phyloP scores from a whole-genome alignment of 2,888 invertebrate genomes.

The Marasmarcha lunaedactyla region DNA sequence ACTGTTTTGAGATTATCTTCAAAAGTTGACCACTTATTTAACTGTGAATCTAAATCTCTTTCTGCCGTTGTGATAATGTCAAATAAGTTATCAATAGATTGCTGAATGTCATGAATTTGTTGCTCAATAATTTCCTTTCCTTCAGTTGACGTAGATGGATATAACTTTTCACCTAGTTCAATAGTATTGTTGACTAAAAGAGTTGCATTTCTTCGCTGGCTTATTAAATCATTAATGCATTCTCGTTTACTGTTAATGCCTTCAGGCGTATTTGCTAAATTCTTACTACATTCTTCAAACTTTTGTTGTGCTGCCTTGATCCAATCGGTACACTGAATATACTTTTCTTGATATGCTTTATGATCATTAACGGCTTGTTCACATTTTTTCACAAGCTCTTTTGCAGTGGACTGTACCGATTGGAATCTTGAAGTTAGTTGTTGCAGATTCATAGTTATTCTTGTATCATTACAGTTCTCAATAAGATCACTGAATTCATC shows the following conservation, averaged over 20 bases:
- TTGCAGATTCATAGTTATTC: slow-evolving; percentile 89
- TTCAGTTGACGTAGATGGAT: slow-evolving; percentile 86
- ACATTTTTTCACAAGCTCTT: slow-evolving; percentile 92
- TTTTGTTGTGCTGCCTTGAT: slow-evolving; percentile 80
- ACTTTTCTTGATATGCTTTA: slow-evolving; percentile 82
- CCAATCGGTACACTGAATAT: slow-evolving; percentile 87
- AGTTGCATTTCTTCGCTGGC: slow-evolving; percentile 80
- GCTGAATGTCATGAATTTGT: slow-evolving; percentile 86
- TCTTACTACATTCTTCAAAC: slow-evolving; percentile 76
- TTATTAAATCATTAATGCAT: slow-evolving; percentile 78
- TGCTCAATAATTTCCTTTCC: slow-evolving; percentile 87
- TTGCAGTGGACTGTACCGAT: slow-evolving; percentile 88
- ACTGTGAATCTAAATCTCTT: slow-evolving; percentile 84
- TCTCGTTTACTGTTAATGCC: slow-evolving; percentile 78
- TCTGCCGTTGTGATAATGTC: slow-evolving; percentile 84
- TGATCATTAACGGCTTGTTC: slow-evolving; percentile 90
- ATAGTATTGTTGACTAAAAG: slow-evolving; percentile 84
- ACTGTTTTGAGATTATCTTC: slow-evolving; percentile 87
- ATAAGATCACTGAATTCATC: slow-evolving; percentile 88
- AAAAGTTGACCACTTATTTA: slow-evolving; percentile 90
- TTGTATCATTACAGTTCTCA: slow-evolving; percentile 86
- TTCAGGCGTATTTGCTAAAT: slow-evolving; percentile 74
- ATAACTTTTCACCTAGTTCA: slow-evolving; percentile 89
- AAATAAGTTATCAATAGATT: slow-evolving; percentile 83
- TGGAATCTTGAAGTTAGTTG: slow-evolving; percentile 92